phyloP scores from a whole-genome alignment of 2,888 invertebrate genomes.

The Mesochorus sp. region DNA sequence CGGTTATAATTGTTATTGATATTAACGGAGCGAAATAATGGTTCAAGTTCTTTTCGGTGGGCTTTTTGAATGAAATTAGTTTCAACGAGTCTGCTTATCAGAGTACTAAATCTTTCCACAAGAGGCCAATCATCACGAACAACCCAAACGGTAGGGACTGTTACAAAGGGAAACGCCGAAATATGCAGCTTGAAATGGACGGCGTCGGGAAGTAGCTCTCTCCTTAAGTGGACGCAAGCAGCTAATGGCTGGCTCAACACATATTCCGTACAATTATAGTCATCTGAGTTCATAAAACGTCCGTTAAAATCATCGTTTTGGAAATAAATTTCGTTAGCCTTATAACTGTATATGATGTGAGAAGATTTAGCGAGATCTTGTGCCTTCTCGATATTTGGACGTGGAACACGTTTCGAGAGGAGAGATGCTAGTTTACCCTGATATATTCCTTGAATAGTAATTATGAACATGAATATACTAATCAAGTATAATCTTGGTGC shows the following conservation, averaged over 20 bases:
- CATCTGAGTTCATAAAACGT: background rate
- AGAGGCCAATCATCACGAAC: background rate
- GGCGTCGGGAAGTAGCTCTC: background rate
- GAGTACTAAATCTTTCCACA: background rate
- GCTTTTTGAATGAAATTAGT: background rate
- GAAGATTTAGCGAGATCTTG: background rate
- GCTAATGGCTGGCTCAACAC: background rate
- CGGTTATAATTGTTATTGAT: background rate
- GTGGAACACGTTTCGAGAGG: background rate
- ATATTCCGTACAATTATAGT: no score
- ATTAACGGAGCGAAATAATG: background rate
- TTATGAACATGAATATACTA: background rate
- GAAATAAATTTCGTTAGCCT: background rate
- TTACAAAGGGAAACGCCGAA: background rate
- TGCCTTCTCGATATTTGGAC: background rate
- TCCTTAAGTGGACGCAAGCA: background rate
- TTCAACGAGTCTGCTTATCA: background rate
- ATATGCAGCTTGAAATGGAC: background rate
- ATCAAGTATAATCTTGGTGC: background rate
- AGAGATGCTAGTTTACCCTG: conserved; percentile 5
- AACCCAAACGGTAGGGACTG: background rate
- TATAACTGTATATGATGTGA: background rate
- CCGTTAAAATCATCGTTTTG: background rate
- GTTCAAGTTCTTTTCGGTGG: background rate
- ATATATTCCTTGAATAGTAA: background rate